phyloP scores from a whole-genome alignment of 2,113 vertebrate species.

The Datnioides undecimradiatus region DNA sequence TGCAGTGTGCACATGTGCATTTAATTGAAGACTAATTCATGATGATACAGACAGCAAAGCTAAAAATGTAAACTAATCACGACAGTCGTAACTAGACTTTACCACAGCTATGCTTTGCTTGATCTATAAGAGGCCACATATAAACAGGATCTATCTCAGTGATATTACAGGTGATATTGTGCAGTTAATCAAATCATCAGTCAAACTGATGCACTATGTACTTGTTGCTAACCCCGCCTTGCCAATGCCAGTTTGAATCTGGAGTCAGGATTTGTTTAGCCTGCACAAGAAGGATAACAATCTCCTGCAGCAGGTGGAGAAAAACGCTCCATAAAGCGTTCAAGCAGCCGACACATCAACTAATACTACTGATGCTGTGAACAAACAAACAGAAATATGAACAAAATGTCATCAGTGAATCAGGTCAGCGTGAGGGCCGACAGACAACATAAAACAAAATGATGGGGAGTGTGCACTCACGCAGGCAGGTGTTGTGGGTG shows the following conservation, averaged over 20 bases:
- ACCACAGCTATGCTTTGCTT: too few relatives aligned
- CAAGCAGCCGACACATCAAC: background rate
- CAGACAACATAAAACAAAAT: background rate
- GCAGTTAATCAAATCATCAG: too few relatives aligned
- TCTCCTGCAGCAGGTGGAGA: background rate
- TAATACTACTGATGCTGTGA: background rate
- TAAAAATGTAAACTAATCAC: too few relatives aligned
- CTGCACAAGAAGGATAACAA: background rate
- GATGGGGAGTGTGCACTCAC: constrained; percentile 51
- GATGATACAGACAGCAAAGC: too few relatives aligned
- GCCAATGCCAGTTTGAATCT: background rate
- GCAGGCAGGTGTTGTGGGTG: constrained; percentile 88
- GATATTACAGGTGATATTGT: too few relatives aligned
- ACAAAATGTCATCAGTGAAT: background rate
- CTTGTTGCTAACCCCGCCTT: too few relatives aligned
- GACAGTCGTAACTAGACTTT: too few relatives aligned
- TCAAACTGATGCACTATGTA: too few relatives aligned
- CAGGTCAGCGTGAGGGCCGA: background rate
- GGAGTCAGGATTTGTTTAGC: background rate
- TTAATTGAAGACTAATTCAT: too few relatives aligned
- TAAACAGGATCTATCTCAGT: too few relatives aligned
- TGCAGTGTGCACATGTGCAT: background rate
- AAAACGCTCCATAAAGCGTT: background rate
- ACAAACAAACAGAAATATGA: background rate
- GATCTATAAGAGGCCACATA: too few relatives aligned